Conservation (phyloP, 2,113 vertebrate genomes). For the Pithys albifrons region DNA sequence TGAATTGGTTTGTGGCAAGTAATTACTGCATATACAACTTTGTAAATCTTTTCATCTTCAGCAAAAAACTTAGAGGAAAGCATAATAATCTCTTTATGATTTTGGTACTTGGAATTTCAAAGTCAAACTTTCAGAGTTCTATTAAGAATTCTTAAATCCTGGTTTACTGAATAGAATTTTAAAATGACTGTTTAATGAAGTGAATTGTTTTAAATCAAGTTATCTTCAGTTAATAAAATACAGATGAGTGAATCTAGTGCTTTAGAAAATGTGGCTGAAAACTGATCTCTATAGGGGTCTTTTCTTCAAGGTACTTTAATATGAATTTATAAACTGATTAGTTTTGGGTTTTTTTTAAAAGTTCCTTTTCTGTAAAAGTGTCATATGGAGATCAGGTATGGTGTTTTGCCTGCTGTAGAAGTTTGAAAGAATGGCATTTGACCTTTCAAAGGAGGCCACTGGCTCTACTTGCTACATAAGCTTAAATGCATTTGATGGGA, state of each 20-base stretch:
- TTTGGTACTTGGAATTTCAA: background rate
- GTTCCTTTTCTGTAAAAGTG: background rate
- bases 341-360: background rate
- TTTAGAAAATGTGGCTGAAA: slow-evolving; percentile 1
- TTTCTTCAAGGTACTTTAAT: background rate
- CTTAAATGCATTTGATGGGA: background rate
- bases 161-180: background rate
- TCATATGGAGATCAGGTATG: background rate
- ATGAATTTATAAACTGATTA: background rate
- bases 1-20: slow-evolving; percentile 1
- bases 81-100: background rate
- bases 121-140: background rate
- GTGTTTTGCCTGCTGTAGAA: background rate
- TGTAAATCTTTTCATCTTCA: background rate
- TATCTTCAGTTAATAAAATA: background rate
- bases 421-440: background rate
- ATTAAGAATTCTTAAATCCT: background rate
- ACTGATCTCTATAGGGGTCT: background rate
- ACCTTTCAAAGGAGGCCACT: background rate
- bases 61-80: background rate
- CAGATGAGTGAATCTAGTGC: background rate
- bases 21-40: background rate
- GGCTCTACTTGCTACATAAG: background rate
- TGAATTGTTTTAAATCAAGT: background rate
- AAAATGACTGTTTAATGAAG: background rate